These are phyloP conservation scores for Danionella dracula DNA, from an alignment of 2,797 vertebrate genomes.

Conservation along the genomic window DNA sequence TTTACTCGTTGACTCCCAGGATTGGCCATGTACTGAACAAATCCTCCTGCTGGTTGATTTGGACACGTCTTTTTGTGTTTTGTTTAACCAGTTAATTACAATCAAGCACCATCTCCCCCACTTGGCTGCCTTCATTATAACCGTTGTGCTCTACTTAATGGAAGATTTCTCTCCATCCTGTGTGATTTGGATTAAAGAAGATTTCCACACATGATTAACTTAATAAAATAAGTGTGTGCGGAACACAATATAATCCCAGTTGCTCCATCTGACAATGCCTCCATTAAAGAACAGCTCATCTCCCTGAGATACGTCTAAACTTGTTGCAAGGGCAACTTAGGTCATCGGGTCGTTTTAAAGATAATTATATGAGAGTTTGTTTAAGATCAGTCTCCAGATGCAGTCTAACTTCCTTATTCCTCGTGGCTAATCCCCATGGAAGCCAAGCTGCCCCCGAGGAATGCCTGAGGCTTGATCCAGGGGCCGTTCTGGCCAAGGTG, in stretches of 20 bases:
- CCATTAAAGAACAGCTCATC: neutral
- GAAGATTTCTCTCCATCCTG: conserved; percentile 70
- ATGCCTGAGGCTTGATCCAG: conserved; percentile 67
- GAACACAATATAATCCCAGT: conserved; percentile 53
- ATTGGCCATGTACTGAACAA: conserved; percentile 46
- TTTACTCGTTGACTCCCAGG: conserved; percentile 22
- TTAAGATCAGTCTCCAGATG: conserved; percentile 44
- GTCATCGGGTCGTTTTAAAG: conserved; percentile 27
- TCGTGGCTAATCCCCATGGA: conserved; percentile 60
- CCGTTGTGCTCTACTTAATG: conserved; percentile 79
- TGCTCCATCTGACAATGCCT: conserved; percentile 1
- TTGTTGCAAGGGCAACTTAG: conserved; percentile 1
- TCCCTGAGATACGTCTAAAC: conserved; percentile 13
- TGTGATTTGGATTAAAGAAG: conserved; percentile 86
- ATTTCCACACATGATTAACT: conserved; percentile 82
- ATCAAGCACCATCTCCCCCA: conserved; percentile 27
- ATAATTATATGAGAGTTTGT: conserved; percentile 36
- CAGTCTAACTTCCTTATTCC: conserved; percentile 44
- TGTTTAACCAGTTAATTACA: conserved; percentile 57
- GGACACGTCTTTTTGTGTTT: conserved; percentile 42
- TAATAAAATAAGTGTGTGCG: conserved; percentile 71
- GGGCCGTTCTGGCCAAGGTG: conserved; percentile 63
- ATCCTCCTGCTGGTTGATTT: conserved; percentile 48
- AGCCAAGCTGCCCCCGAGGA: conserved; percentile 68
- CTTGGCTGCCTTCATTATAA: conserved; percentile 41